Evolutionary conservation across 2,888 invertebrate genomes (phyloP).

Genomic region (Penaeus monodon): DNA sequence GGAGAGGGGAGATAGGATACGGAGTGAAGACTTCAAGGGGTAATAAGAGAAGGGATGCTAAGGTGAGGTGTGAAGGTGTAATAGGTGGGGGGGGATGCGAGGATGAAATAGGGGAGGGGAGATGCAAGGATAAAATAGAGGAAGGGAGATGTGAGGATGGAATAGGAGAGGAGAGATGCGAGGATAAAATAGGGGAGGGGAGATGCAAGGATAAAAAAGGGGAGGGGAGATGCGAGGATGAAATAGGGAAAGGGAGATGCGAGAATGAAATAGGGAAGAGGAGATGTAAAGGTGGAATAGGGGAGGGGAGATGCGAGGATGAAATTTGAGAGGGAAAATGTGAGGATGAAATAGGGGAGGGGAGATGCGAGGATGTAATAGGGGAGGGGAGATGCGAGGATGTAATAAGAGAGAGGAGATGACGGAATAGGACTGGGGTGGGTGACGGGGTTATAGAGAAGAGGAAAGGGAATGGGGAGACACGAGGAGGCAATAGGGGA

Average conservation of each 20-base stretch:
- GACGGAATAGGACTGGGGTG: background rate
- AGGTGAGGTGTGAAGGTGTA: background rate
- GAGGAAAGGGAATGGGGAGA: background rate
- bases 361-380: too few relatives aligned
- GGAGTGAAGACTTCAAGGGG: background rate
- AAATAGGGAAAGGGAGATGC: background rate
- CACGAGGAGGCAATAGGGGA: background rate
- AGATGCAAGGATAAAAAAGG: too few relatives aligned
- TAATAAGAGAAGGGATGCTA: background rate
- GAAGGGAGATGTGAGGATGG: background rate
- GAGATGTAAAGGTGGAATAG: background rate
- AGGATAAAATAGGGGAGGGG: background rate
- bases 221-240: background rate
- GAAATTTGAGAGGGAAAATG: too few relatives aligned
- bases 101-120: constrained; percentile 1
- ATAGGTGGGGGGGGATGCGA: background rate
- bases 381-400: background rate
- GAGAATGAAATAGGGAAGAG: background rate
- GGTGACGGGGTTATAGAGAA: background rate
- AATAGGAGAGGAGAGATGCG: background rate
- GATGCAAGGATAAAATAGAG: background rate
- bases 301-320: too few relatives aligned
- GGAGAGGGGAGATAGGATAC: background rate
- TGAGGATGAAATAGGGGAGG: too few relatives aligned
- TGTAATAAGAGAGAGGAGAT: background rate